Evolutionary conservation across 1,140 invertebrate species (phyloP).

Genomic region (Bombus confusus): DNA sequence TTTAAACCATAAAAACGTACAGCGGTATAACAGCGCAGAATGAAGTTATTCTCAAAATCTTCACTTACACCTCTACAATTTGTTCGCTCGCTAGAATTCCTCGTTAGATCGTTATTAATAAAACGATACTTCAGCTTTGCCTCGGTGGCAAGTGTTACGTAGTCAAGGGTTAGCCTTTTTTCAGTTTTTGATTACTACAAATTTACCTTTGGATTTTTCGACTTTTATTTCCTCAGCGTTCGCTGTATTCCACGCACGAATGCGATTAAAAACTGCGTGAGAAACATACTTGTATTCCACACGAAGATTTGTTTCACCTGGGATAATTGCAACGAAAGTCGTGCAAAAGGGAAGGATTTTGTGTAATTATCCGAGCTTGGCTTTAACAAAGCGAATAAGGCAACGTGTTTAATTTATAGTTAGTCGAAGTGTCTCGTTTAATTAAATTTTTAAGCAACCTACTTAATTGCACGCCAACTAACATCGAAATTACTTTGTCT

Average conservation of each 20-base stretch:
- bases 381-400: background rate
- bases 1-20: too few species aligned
- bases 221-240: background rate
- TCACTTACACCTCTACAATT: too few species aligned
- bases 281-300: too few species aligned
- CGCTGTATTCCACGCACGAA: background rate
- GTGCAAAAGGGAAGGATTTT: background rate
- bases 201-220: background rate
- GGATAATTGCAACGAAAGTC: background rate
- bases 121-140: too few species aligned
- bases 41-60: too few species aligned
- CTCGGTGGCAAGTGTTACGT: too few species aligned
- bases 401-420: slow-evolving; percentile 9
- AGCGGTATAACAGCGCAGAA: too few species aligned
- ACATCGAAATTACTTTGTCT: background rate
- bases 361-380: background rate
- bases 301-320: background rate
- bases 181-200: too few species aligned
- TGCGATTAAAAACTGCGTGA: background rate
- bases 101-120: too few species aligned
- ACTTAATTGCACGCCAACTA: slow-evolving; percentile 5
- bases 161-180: too few species aligned
- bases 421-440: slow-evolving; percentile 22
- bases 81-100: too few species aligned
- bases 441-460: slow-evolving; percentile 30